Base-by-base conservation (phyloP, 2,888 invertebrate species). In the Brachyptera putata region DNA sequence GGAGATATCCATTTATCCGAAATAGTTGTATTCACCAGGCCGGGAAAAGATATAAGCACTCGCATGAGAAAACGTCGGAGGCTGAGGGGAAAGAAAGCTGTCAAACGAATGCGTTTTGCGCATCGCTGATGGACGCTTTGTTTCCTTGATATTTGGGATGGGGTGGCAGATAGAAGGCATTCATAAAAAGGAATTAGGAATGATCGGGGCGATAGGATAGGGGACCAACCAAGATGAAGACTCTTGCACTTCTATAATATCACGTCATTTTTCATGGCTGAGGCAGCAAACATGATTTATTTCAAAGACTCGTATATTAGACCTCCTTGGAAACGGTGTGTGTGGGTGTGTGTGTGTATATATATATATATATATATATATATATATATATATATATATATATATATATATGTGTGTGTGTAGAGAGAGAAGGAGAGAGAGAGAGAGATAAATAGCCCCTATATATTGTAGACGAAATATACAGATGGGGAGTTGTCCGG, bases 241-340 rank as follows among this genome's bases (percentile, higher is more conserved):
- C 49, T 36, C 43, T 13, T 50, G 22, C 58, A 58, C 58, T 58
- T 58, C 50, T 36, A 43, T 58, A 49, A 43, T 30, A 57, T 41
- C 41, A 41, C 41, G 57, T 30, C 57, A 39, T 43, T 41, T 57
- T 57, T 57, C 46, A 57, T 57, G 26, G 43, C 57, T 46, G 21
- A 22, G 25, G 50, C 37, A 36, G 39, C 30, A n/a, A 50, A 57
- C 41, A 58, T 58, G 49, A 58, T 58, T 48, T 58, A 58, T 58
- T 58, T 25, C 21, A 30, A 50, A 22, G 30, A 16, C 34, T 58
- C 34, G 24, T n/a, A 36, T n/a, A n/a, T n/a, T n/a, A n/a, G n/a
- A n/a, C n/a, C n/a, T n/a, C n/a, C n/a, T n/a, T n/a, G n/a, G n/a
- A n/a, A n/a, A n/a, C n/a, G n/a, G n/a, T n/a, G n/a, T n/a, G n/a